Percentiles rank a stretch among this genome's conserved stretches.
Evolutionary conservation across 2,797 vertebrate species (phyloP).

Genomic region (Macroramphosus scolopax): DNA sequence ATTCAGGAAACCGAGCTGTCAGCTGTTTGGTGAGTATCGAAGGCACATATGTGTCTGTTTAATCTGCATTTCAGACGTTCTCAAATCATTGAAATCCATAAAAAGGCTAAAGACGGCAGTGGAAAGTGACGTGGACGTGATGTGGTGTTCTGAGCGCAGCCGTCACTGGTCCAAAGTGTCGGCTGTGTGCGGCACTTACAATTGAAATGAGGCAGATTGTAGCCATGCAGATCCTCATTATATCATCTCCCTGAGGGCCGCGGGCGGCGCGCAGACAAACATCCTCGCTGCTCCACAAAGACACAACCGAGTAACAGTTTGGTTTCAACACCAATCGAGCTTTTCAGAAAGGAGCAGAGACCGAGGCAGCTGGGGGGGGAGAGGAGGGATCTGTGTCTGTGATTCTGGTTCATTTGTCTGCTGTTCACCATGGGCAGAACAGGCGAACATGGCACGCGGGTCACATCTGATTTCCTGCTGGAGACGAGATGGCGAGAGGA

Average conservation of each 20-base stretch:
- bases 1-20: not conserved
- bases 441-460: slow-evolving; percentile 63
- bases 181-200: slow-evolving; percentile 75
- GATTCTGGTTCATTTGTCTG: slow-evolving; percentile 64
- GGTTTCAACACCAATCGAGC: slow-evolving; percentile 56
- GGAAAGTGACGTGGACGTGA: no score
- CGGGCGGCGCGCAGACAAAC: slow-evolving; percentile 56
- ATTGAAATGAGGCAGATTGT: slow-evolving; percentile 79
- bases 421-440: slow-evolving; percentile 70
- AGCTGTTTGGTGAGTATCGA: slow-evolving; percentile 2
- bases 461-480: slow-evolving; percentile 72
- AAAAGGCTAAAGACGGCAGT: no score
- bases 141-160: slow-evolving; percentile 67
- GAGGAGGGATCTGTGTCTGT: slow-evolving; percentile 45
- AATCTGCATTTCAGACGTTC: no score
- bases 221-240: slow-evolving; percentile 78
- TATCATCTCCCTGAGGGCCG: slow-evolving; percentile 72
- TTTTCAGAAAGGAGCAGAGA: slow-evolving; percentile 41
- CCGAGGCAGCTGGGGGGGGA: slow-evolving; percentile 17
- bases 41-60: no score
- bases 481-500: slow-evolving; percentile 66
- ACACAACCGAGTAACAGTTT: slow-evolving; percentile 56
- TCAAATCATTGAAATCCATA: no score
- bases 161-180: slow-evolving; percentile 76
- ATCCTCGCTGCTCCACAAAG: slow-evolving; percentile 49